Base-by-base conservation (phyloP, 2,797 vertebrate species). In the Crocidura indochinensis region DNA sequence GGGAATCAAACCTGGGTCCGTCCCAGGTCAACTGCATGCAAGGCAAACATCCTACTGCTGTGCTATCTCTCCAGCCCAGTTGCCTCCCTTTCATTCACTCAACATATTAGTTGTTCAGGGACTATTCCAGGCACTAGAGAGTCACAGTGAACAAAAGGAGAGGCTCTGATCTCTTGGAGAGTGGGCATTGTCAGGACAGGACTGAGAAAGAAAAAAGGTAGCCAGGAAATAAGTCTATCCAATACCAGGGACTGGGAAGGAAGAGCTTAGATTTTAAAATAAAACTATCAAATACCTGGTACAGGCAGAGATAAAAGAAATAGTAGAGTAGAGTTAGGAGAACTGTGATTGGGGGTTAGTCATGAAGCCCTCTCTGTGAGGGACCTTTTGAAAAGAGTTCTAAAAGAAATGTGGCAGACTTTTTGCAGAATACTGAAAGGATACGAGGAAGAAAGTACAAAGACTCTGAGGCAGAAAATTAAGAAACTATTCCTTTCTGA, bases 391-490 rank as follows among this genome's bases (percentile, higher is more conserved):
- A 77, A 73, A 20, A 60, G 15, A 76, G 2, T 56, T 62, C 20
- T 67, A 17, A 90, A 86, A 19, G 72, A 79, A 53, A 53, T 60
- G 4, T 46, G 12, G n/a, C 51, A 14, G 24, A 19, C 53, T 29
- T 72, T n/a, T 60, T 65, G 29, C 49, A 88, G 74, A 53, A 76
- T 84, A 87, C 62, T 11, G 73, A 20, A 19, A 69, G 29, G 12
- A 15, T 74, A 56, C 31, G 67, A 69, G 31, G 22, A 38, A 77
- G 46, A 10, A 53, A 31, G 44, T 67, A 10, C 81, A 73, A 83
- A 91, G 17, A 17, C 17, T 46, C 38, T 74, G 46, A 38, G 53
- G 62, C 76, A 86, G 53, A 88, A 65, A 2, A 81, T 29, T n/a
- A 14, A 7, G 82, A 31, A 65, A 22, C 20, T 20, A 60, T 8